Evolutionary conservation across 2,113 vertebrate genomes (phyloP), one percentile per base, ranked within the genome.

Genomic region (Zapus hudsonius): DNA sequence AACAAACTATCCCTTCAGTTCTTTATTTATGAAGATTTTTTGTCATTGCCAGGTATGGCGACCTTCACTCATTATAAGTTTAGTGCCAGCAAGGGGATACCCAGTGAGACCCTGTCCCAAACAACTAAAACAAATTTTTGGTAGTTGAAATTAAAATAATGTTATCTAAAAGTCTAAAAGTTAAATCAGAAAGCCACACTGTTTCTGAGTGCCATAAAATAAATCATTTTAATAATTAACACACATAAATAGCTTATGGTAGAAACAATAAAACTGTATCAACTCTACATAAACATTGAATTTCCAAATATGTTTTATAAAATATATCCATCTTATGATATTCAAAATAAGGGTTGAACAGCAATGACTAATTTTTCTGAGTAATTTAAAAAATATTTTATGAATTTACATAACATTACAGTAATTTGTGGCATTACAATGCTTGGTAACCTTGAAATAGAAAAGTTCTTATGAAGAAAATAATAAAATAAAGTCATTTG

Each of bases 181-280:
- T 76, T 69, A 80, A 38, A 84, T 86, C 40, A 92, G 91, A 96
- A 92, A 96, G 42, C 44, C 94, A 95, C 87, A 96, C 36, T 7
- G 90, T 96, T 95, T 97, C 90, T 63, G 86, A 96, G 92, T 98
- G 94, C 96, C 96, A 97, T 97, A 98, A 98, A 98, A 98, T 97
- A 98, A 96, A 97, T 96, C 97, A 97, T 97, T 98, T 98, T 98
- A 98, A 97, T 98, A 95, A 93, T 95, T 92, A 96, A 98, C 92
- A 95, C 87, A 97, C 52, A 98, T 98, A 98, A 98, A 98, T 98
- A 98, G 96, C 95, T 98, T 94, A 92, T 95, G 90, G 93, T 96
- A 95, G 84, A 94, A 95, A 95, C 93, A 96, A 96, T 94, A 94
- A 95, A 95, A 89, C 87, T 96, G 90, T 93, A 95, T 96, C 94